Percentiles rank a stretch among this genome's conserved stretches.
Evolutionary conservation across 2,888 invertebrate genomes (phyloP).

Genomic region (Caradrina kadenii): DNA sequence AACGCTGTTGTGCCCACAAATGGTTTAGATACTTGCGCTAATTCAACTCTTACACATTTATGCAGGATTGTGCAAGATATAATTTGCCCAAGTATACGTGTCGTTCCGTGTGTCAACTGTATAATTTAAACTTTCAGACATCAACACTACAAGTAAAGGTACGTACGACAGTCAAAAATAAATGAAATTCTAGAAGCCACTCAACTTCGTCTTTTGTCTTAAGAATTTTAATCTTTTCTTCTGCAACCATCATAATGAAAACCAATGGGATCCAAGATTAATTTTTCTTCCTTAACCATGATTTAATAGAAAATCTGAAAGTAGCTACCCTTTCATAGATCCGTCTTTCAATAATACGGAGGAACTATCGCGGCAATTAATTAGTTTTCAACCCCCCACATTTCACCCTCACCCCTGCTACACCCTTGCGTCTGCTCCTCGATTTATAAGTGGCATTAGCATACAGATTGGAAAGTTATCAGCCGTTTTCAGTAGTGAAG

Average conservation of each 20-base stretch:
- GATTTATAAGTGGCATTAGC: conserved; percentile 81
- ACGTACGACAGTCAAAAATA: background rate
- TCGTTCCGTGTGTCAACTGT: too few relatives aligned
- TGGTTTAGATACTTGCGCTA: too few relatives aligned
- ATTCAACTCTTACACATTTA: too few relatives aligned
- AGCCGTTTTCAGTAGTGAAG: conserved; percentile 59
- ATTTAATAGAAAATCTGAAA: conserved; percentile 53
- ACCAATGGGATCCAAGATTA: conserved; percentile 20
- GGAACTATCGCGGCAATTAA: conserved; percentile 76
- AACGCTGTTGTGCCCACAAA: too few relatives aligned
- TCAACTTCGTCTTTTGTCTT: conserved; percentile 1
- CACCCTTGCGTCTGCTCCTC: conserved; percentile 57
- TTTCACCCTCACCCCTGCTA: conserved; percentile 27
- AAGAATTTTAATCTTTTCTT: background rate
- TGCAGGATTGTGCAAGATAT: too few relatives aligned
- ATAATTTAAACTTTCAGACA: too few relatives aligned
- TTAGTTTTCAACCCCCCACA: conserved; percentile 60
- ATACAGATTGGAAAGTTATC: conserved; percentile 86
- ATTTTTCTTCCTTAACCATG: conserved; percentile 21
- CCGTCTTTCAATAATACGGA: conserved; percentile 67
- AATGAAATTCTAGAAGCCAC: background rate
- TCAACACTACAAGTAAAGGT: background rate
- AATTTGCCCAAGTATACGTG: too few relatives aligned
- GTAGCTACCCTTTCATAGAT: conserved; percentile 60
- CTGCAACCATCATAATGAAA: conserved; percentile 18